Evolutionary conservation across 2,797 vertebrate genomes (phyloP).

Genomic region (Ptychadena robeensis): DNA sequence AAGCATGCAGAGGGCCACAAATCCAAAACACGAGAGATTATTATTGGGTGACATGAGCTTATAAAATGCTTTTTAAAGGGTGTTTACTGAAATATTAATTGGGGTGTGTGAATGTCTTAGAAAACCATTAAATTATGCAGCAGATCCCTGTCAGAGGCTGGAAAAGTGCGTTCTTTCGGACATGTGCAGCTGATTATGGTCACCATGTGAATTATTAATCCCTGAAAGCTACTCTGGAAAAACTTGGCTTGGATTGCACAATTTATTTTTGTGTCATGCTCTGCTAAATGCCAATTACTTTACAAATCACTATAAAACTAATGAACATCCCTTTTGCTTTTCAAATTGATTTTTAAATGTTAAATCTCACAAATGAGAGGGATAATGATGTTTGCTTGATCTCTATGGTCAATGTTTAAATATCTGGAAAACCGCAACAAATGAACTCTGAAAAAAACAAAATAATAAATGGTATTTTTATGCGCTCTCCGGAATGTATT

Average conservation of each 20-base stretch:
- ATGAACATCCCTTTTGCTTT: slow-evolving; percentile 17
- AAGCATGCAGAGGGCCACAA: not conserved
- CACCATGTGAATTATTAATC: slow-evolving; percentile 52
- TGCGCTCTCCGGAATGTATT: not conserved
- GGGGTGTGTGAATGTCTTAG: slow-evolving; percentile 14
- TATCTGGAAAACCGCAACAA: not conserved
- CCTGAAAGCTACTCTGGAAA: slow-evolving; percentile 42
- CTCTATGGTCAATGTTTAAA: not conserved
- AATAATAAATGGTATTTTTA: not conserved
- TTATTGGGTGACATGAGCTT: slow-evolving; percentile 35
- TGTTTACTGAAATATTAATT: slow-evolving; percentile 45
- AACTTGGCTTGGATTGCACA: slow-evolving; percentile 2
- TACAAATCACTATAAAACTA: slow-evolving; percentile 23
- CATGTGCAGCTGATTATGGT: slow-evolving; percentile 40
- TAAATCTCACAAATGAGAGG: slow-evolving; percentile 5
- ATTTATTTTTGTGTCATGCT: slow-evolving; percentile 30
- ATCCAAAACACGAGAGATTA: slow-evolving; percentile 17
- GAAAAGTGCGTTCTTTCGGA: slow-evolving; percentile 33
- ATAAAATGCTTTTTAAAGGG: slow-evolving; percentile 33
- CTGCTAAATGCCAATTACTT: slow-evolving; percentile 25
- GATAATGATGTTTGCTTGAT: slow-evolving; percentile 26
- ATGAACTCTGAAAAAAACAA: not conserved
- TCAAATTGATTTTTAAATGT: slow-evolving; percentile 3
- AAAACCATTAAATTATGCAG: slow-evolving; percentile 34
- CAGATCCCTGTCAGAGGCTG: slow-evolving; percentile 18